phyloP scores from a whole-genome alignment of 2,888 invertebrate species.

The Operophtera brumata region DNA sequence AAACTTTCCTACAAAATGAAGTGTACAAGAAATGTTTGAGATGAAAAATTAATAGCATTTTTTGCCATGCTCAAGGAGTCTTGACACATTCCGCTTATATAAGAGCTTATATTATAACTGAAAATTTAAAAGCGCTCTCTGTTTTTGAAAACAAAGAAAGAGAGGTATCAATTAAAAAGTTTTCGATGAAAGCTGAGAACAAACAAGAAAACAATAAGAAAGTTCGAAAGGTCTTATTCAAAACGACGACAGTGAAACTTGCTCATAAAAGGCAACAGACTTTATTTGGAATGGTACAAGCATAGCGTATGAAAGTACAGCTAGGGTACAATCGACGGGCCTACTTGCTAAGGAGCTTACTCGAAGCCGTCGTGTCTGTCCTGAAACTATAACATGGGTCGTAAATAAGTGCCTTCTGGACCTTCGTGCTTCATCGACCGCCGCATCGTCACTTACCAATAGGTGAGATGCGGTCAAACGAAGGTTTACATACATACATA shows the following conservation, averaged over 20 bases:
- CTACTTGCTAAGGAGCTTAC: too few relatives aligned
- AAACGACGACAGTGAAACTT: slow-evolving; percentile 50
- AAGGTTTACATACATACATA: too few relatives aligned
- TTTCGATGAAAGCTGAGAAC: slow-evolving; percentile 53
- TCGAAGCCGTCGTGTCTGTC: too few relatives aligned
- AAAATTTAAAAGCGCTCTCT: slow-evolving; percentile 21
- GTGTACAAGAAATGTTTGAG: neutral
- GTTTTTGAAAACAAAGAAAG: slow-evolving; percentile 43
- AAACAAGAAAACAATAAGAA: slow-evolving; percentile 57
- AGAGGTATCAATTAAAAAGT: slow-evolving; percentile 63
- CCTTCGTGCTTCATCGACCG: too few relatives aligned
- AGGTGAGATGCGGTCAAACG: too few relatives aligned
- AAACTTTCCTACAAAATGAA: too few relatives aligned
- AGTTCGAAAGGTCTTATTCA: slow-evolving; percentile 59
- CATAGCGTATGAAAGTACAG: neutral
- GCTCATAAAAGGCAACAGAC: slow-evolving; percentile 44
- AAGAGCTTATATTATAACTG: too few relatives aligned
- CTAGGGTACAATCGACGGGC: neutral
- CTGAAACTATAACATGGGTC: too few relatives aligned
- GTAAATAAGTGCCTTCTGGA: too few relatives aligned
- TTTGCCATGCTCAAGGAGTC: slow-evolving; percentile 5
- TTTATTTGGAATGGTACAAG: slow-evolving; percentile 36
- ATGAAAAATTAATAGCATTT: neutral
- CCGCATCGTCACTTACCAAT: too few relatives aligned
- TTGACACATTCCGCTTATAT: too few relatives aligned